A percentile compares a stretch with the other conserved stretches of the same genome.
phyloP scores from a whole-genome alignment of 2,113 vertebrate species.

The Callipepla squamata region DNA sequence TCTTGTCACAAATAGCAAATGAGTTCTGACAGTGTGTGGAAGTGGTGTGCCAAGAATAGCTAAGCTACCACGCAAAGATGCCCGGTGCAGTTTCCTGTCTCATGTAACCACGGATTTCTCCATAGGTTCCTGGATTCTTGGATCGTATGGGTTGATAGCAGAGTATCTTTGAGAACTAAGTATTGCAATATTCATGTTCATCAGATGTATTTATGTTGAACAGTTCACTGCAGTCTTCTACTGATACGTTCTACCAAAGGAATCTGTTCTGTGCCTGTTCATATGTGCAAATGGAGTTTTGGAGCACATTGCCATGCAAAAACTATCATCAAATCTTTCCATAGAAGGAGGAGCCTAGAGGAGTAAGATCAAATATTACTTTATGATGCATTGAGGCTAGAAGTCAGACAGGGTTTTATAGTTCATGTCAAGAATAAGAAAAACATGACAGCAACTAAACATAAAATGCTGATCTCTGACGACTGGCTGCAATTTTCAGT shows the following conservation, averaged over 20 bases:
- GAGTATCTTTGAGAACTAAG: neutral
- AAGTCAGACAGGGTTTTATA: neutral
- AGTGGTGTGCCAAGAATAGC: neutral
- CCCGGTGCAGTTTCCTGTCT: neutral
- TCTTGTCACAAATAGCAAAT: neutral
- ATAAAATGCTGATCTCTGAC: neutral
- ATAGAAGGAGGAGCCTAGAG: neutral
- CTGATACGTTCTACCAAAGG: neutral
- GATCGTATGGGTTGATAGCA: neutral
- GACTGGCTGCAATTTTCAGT: neutral
- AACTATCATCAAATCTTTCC: neutral
- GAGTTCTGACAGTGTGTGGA: rapidly evolving
- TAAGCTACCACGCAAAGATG: neutral
- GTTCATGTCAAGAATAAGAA: neutral
- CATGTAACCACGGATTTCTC: neutral
- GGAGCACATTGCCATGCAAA: neutral
- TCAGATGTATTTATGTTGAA: neutral
- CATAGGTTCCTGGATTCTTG: neutral
- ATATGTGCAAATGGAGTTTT: neutral
- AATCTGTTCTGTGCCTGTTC: neutral
- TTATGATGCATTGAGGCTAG: neutral
- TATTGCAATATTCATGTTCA: neutral
- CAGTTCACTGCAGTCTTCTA: neutral
- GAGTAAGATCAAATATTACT: neutral
- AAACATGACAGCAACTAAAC: neutral